Evolutionary conservation across 2,888 invertebrate genomes (phyloP), one percentile per base, ranked within the genome.

Genomic region (Cephus nigrinus): DNA sequence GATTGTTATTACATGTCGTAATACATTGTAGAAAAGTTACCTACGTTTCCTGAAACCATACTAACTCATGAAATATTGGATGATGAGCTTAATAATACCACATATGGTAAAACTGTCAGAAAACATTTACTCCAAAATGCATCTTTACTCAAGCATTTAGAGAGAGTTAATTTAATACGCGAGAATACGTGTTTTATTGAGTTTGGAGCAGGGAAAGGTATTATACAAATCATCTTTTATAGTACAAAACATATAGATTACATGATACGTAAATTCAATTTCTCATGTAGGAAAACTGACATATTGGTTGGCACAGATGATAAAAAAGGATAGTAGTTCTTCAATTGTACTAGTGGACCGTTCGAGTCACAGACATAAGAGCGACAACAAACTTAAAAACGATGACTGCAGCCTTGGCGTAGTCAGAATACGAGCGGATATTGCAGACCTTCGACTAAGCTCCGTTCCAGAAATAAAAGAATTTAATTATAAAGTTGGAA

Each of bases 151-250:
- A 95, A 95, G 69, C 93, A 96, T 77, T 91, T 96, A 72, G 93
- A 95, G 78, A 90, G 92, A 0, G 93, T 94, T 80, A 92, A 93
- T 1, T 92, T 97, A 69, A 91, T 96, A 1, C 88, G 86, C 15
- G 92, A 94, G 12, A 89, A 93, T 33, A 95, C 95, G 0, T 96
- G 96, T 91, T 97, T 94, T 85, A 94, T 98, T 79, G 98, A 98
- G 91, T 95, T 97, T 88, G 98, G 98, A 0, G 97, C 97, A 15
- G 98, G 98, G n/a, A 96, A 96, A 93, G 98, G 96, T 95, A 69
- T 78, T 75, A 40, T 79, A 30, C 23, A n/a, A 68, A 30, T 5
- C 40, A 12, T n/a, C 5, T 11, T 76, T 72, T 3, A 73, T 23
- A 68, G 78, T 76, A 32, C 33, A 78, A 73, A n/a, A 35, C 23